Evolutionary conservation across 2,113 vertebrate genomes (phyloP), one percentile per base, ranked within the genome.

Genomic region (Craseonycteris thonglongyai): DNA sequence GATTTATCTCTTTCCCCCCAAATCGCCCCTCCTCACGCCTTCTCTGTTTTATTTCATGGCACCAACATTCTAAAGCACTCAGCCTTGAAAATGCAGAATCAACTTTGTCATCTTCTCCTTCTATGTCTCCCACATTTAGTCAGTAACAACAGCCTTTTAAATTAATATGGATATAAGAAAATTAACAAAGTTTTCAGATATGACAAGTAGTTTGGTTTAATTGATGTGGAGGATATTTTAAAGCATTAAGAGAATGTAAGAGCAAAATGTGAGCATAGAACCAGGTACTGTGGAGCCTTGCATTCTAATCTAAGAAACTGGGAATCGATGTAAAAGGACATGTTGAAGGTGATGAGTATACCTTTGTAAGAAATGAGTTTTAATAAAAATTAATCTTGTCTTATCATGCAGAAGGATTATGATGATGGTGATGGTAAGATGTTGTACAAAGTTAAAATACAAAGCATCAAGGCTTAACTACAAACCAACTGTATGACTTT

Each of bases 101-200:
- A 63, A 72, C 95, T 88, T 71, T 95, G 92, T 81, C 84, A 92
- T 93, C 65, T 85, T 83, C 80, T 80, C 66, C 54, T 92, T 72
- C 63, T 72, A 15, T 59, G 90, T 84, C 88, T 96, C 96, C 95
- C 71, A 96, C 83, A 56, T 85, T 92, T 92, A 95, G 96, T 92
- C 76, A 95, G 93, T 7, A 95, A 93, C 69, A 94, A 80, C 65
- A 65, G 56, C 42, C 54, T 92, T 96, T 96, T 93, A 85, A 96
- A 97, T 95, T 96, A 96, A 90, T 90, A 93, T 78, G 66, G 84
- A 92, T 93, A 75, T 56, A 51, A 40, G 71, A 33, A 91, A 88
- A 97, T 96, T 93, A 96, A 93, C 21, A 7, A 76, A 95, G 92
- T 88, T 97, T 97, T 95, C 95, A 95, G 87, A 81, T 81, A 92